Evolutionary conservation across 1,140 invertebrate species (phyloP).

Genomic region (Fopius arisanus): DNA sequence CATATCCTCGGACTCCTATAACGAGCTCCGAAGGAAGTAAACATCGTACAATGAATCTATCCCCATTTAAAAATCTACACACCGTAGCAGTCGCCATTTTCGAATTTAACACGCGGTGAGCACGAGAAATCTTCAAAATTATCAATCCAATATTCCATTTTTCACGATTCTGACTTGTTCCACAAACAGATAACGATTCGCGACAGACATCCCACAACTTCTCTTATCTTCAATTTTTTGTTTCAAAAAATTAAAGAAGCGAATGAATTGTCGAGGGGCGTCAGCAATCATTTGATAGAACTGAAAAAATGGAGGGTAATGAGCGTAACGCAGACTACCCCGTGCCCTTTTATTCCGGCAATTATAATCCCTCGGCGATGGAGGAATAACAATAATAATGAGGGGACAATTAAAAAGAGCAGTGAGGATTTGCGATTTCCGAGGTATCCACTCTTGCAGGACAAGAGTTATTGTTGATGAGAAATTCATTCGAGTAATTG

Average conservation of each 20-base stretch:
- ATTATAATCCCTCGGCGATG: constrained; percentile 2
- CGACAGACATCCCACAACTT: neutral
- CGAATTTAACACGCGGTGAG: constrained; percentile 15
- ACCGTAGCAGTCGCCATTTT: neutral
- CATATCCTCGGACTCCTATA: neutral
- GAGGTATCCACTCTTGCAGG: neutral
- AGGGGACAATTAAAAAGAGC: neutral
- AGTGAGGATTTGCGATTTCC: neutral
- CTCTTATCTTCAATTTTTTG: neutral
- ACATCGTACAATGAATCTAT: constrained; percentile 13
- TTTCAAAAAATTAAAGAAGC: neutral
- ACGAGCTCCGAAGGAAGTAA: constrained; percentile 16
- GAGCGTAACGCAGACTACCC: constrained; percentile 27
- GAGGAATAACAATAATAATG: neutral
- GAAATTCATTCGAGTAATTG: no score
- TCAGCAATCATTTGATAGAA: neutral
- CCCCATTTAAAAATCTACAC: neutral
- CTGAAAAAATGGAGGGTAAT: constrained; percentile 33
- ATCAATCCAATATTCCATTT: neutral
- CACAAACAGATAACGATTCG: neutral
- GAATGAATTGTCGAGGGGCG: neutral
- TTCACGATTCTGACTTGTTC: neutral
- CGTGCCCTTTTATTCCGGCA: constrained; percentile 7
- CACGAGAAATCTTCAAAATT: neutral
- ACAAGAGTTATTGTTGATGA: neutral